Percentiles rank a stretch among this genome's conserved stretches.
Evolutionary conservation across 2,888 invertebrate species (phyloP).

Genomic region (Sphaerophoria taeniata): DNA sequence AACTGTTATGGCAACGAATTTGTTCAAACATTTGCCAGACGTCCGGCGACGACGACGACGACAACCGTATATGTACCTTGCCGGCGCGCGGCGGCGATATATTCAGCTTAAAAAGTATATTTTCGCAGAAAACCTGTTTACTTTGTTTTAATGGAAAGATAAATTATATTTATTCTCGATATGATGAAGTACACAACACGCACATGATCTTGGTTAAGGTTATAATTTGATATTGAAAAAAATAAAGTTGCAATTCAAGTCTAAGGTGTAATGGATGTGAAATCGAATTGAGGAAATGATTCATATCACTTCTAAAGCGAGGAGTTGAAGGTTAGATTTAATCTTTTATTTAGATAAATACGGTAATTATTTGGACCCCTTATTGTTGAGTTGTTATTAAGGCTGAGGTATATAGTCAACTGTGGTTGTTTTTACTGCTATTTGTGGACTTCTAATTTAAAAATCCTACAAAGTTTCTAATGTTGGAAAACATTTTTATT

Average conservation of each 20-base stretch:
- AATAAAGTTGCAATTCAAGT: constrained; percentile 28
- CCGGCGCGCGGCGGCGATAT: background rate
- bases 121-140: constrained; percentile 10
- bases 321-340: background rate
- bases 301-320: background rate
- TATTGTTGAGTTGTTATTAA: no score
- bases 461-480: no score
- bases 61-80: constrained; percentile 5
- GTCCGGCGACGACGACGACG: background rate
- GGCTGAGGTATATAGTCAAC: no score
- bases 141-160: background rate
- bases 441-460: no score
- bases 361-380: background rate
- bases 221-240: constrained; percentile 22
- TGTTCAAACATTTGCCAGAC: constrained; percentile 1
- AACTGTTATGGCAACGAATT: constrained; percentile 25
- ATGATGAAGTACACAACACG: constrained; percentile 8
- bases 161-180: background rate
- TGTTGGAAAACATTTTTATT: no score
- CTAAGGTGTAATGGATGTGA: constrained; percentile 3
- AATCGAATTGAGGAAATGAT: background rate
- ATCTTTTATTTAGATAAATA: background rate
- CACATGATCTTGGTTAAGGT: constrained; percentile 28
- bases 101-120: background rate
- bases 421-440: no score